Percentiles rank a stretch among this genome's conserved stretches.
phyloP scores from a whole-genome alignment of 2,113 vertebrate genomes.

The Dipodomys spectabilis region DNA sequence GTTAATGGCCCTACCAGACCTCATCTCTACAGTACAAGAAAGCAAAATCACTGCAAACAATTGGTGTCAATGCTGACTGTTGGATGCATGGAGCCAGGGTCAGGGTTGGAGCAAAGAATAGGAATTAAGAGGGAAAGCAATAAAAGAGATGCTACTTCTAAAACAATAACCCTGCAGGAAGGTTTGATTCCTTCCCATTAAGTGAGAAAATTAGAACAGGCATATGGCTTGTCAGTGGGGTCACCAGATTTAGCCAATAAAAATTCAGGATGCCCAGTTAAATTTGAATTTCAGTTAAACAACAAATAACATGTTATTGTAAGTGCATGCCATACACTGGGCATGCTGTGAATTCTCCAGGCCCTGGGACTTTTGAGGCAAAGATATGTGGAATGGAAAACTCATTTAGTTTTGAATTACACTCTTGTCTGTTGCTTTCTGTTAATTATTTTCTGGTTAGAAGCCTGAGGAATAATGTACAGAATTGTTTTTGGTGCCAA shows the following conservation, averaged over 20 bases:
- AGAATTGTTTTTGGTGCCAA: background rate
- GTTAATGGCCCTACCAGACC: background rate
- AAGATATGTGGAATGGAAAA: background rate
- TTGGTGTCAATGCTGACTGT: background rate
- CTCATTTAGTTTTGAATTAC: background rate
- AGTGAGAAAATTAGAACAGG: background rate
- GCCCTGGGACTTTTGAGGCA: background rate
- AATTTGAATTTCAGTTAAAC: constrained; percentile 36
- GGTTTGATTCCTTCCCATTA: background rate
- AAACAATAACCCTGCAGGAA: background rate
- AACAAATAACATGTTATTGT: constrained; percentile 1
- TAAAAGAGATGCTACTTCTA: background rate
- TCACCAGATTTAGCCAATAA: constrained; percentile 14
- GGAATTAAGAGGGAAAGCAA: background rate
- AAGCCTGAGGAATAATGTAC: background rate
- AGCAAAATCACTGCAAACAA: background rate
- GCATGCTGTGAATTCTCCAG: background rate
- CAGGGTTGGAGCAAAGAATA: background rate
- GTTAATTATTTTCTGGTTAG: background rate
- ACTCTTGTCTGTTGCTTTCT: background rate
- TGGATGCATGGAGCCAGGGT: background rate
- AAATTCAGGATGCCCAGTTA: background rate
- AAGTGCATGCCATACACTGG: background rate
- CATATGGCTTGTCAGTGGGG: background rate
- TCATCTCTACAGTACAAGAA: background rate